Conservation (phyloP, 2,797 vertebrate species). For the Passerculus sandwichensis region DNA sequence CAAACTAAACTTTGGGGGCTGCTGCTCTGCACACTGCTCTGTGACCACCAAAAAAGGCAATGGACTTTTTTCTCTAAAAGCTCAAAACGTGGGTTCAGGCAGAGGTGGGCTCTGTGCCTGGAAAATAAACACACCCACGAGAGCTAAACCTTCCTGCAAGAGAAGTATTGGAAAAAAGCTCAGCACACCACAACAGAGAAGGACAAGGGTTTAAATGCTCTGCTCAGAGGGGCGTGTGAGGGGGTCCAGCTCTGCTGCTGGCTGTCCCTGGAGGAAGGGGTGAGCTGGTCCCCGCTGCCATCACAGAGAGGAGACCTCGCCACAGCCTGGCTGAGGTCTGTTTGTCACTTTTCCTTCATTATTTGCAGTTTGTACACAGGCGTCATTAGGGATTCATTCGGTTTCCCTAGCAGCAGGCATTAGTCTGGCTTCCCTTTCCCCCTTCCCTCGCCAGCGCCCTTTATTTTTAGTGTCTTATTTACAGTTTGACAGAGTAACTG, state of each 20-base stretch:
- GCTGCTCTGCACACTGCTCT: background rate
- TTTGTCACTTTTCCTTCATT: conserved; percentile 64
- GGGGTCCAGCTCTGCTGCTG: background rate
- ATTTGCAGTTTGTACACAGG: conserved; percentile 70
- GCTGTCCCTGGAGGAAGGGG: background rate
- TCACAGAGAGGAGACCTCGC: background rate
- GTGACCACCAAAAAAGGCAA: background rate
- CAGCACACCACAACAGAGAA: no score
- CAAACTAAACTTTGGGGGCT: fast-evolving
- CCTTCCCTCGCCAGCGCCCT: conserved; percentile 42
- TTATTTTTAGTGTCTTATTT: conserved; percentile 76
- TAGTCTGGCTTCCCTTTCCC: conserved; percentile 63
- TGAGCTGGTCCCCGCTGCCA: background rate
- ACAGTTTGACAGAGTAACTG: conserved; percentile 76
- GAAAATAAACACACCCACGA: fast-evolving
- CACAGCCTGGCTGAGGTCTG: conserved; percentile 29
- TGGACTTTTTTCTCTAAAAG: fast-evolving
- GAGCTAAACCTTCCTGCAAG: background rate
- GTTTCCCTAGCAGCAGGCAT: conserved; percentile 69
- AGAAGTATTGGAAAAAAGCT: no score
- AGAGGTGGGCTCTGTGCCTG: fast-evolving
- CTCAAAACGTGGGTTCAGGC: background rate
- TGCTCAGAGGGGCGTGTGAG: background rate
- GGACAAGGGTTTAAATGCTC: fast-evolving
- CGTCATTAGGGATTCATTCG: conserved; percentile 72